phyloP scores from a whole-genome alignment of 2,888 invertebrate genomes.

The Catocala sponsa region DNA sequence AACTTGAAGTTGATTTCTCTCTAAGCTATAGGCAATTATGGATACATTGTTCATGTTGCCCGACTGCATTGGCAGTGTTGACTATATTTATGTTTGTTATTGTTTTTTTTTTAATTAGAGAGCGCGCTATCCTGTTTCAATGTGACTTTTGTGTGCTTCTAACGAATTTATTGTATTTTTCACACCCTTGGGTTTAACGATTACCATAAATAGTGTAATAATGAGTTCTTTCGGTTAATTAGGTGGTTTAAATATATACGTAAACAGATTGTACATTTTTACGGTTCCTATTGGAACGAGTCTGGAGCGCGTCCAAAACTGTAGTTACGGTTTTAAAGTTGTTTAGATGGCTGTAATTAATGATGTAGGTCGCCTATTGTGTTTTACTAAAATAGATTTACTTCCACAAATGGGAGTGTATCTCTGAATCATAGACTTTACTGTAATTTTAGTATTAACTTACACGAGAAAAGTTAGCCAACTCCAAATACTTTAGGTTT shows the following conservation, averaged over 20 bases:
- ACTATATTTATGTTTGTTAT: conserved; percentile 29
- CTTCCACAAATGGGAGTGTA: conserved; percentile 26
- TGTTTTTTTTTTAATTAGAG: conserved; percentile 2
- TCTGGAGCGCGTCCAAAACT: conserved; percentile 43
- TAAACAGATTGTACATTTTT: conserved; percentile 47
- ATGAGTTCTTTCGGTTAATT: conserved; percentile 40
- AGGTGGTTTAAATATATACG: conserved; percentile 36
- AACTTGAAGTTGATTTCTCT: conserved; percentile 39
- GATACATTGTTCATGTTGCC: conserved; percentile 5
- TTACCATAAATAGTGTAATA: conserved; percentile 30
- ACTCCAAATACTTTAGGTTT: too few species aligned
- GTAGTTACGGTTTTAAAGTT: conserved; percentile 39
- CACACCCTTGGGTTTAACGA: conserved; percentile 14
- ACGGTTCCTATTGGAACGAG: conserved; percentile 38
- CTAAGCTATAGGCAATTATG: conserved; percentile 18
- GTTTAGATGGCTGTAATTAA: conserved; percentile 39
- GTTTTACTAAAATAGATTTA: conserved; percentile 34
- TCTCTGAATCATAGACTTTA: conserved; percentile 18
- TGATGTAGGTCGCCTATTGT: conserved; percentile 30
- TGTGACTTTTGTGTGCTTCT: conserved; percentile 1
- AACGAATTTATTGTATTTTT: too few species aligned
- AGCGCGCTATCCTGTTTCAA: conserved; percentile 1
- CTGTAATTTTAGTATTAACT: background rate
- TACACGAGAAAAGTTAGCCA: background rate
- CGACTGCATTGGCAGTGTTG: conserved; percentile 20